Evolutionary conservation across 2,113 vertebrate genomes (phyloP).

Genomic region (Paracanthobrama guichenoti): DNA sequence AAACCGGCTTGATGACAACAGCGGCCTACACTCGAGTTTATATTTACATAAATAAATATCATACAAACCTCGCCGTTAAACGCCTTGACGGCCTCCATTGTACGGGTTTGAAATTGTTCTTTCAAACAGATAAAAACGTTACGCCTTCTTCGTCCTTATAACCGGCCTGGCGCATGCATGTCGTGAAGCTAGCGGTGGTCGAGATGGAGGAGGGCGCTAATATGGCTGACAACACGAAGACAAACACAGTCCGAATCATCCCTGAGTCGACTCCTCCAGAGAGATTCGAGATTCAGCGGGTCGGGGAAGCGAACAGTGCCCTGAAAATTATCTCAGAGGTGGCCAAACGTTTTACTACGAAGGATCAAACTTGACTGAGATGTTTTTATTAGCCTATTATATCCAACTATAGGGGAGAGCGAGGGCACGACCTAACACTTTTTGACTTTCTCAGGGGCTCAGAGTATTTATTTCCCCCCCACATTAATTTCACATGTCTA

Average conservation of each 20-base stretch:
- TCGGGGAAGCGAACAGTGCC: not conserved
- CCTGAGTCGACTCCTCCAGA: slow-evolving; percentile 18
- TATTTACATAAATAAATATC: not conserved
- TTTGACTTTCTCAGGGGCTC: too few species aligned
- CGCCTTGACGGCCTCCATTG: slow-evolving; percentile 82
- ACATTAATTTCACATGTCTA: too few species aligned
- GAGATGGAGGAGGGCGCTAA: slow-evolving; percentile 54
- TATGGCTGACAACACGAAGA: slow-evolving; percentile 54
- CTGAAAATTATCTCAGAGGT: not conserved
- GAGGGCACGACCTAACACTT: too few species aligned
- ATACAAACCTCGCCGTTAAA: slow-evolving; percentile 83
- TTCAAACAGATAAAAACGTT: slow-evolving; percentile 3
- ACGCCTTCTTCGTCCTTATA: slow-evolving; percentile 55
- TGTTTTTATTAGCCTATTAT: too few species aligned
- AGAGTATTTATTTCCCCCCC: too few species aligned
- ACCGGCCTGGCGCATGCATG: slow-evolving; percentile 58
- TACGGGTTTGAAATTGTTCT: slow-evolving; percentile 50
- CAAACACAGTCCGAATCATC: not conserved
- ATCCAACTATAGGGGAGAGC: too few species aligned
- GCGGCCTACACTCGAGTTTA: slow-evolving; percentile 20
- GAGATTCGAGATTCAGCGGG: not conserved
- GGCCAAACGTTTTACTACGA: not conserved
- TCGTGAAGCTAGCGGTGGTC: slow-evolving; percentile 21
- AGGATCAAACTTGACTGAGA: too few species aligned
- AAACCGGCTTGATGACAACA: slow-evolving; percentile 8